A percentile compares a stretch with the other conserved stretches of the same genome.
phyloP scores from a whole-genome alignment of 1,140 invertebrate genomes.

The Drosophila sucinea region DNA sequence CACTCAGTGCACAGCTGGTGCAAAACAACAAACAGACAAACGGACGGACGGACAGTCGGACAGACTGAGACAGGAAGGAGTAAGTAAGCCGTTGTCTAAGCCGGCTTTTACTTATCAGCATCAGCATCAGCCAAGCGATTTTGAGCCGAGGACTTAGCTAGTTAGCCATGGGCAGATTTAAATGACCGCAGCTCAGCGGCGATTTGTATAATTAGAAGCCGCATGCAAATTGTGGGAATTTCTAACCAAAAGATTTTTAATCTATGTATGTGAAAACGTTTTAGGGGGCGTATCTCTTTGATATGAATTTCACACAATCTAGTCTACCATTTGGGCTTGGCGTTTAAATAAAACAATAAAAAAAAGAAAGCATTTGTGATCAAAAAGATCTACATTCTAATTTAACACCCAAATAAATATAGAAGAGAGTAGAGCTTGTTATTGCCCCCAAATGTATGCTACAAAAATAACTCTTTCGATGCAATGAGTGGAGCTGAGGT shows the following conservation, averaged over 20 bases:
- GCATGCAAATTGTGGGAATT: constrained; percentile 79
- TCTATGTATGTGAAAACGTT: background rate
- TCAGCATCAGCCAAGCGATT: constrained; percentile 50
- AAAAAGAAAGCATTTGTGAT: no score
- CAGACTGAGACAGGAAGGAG: constrained; percentile 61
- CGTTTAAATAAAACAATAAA: no score
- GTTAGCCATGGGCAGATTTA: constrained; percentile 78
- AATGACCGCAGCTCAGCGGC: constrained; percentile 76
- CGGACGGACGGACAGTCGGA: constrained; percentile 13
- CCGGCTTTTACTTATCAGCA: constrained; percentile 72
- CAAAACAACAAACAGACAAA: constrained; percentile 32
- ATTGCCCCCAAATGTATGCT: no score
- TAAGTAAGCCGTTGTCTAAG: constrained; percentile 71
- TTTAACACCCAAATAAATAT: no score
- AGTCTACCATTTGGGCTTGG: background rate
- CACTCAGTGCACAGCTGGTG: constrained; percentile 62
- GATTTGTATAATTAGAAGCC: constrained; percentile 81
- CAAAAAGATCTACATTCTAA: no score
- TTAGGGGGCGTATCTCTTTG: constrained; percentile 6
- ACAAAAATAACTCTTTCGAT: no score
- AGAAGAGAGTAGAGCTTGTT: no score
- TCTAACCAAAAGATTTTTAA: constrained; percentile 29
- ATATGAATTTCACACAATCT: constrained; percentile 6
- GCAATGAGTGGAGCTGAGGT: no score
- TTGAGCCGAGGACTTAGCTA: constrained; percentile 51